phyloP scores from a whole-genome alignment of 2,113 vertebrate species.

The Arizona elegans region DNA sequence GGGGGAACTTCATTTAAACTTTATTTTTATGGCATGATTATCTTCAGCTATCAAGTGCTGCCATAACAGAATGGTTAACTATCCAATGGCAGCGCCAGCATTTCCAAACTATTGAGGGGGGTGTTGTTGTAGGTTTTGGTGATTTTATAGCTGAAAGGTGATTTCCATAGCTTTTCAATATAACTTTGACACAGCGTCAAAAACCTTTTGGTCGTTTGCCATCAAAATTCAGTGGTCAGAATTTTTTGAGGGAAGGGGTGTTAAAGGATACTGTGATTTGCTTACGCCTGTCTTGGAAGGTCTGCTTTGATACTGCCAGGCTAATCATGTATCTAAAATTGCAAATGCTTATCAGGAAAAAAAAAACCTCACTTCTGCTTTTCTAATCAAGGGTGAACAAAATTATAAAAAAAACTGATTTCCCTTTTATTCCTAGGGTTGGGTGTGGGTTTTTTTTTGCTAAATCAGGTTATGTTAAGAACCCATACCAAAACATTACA shows the following conservation, averaged over 20 bases:
- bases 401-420: neutral
- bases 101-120: neutral
- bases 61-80: neutral
- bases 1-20: neutral
- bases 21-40: neutral
- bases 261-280: neutral
- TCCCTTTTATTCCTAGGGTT: neutral
- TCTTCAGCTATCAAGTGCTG: neutral
- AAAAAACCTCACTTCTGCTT: neutral
- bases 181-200: neutral
- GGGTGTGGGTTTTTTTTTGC: neutral
- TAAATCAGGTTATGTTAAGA: neutral
- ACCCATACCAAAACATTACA: neutral
- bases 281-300: neutral
- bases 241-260: rapidly evolving
- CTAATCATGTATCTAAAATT: neutral
- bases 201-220: neutral
- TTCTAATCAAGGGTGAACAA: neutral
- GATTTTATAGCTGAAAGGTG: neutral
- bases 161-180: neutral
- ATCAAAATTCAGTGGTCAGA: neutral
- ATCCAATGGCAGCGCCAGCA: neutral
- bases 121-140: neutral
- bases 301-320: neutral
- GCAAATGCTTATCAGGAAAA: neutral